These are phyloP conservation scores for Rhagologus leucostigma DNA, from an alignment of 2,113 vertebrate genomes.

Conservation along the genomic window DNA sequence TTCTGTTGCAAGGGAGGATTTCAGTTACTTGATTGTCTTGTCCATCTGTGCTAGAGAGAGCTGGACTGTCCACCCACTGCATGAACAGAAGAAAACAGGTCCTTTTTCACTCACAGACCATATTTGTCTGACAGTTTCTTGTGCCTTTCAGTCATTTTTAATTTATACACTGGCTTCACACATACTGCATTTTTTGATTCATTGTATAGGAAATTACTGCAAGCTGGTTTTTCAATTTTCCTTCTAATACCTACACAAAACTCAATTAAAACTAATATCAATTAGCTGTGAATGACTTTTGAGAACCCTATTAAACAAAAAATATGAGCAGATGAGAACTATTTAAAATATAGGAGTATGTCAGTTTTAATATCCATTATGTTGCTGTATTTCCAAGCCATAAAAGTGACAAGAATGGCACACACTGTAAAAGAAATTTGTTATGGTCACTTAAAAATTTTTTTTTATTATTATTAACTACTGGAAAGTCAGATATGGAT, in stretches of 20 bases:
- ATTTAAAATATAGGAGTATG: background rate
- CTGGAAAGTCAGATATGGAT: background rate
- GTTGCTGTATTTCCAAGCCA: background rate
- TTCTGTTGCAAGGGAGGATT: background rate
- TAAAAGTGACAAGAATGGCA: background rate
- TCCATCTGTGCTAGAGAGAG: background rate
- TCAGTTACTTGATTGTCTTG: background rate
- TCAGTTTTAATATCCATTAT: background rate
- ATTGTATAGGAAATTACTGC: background rate
- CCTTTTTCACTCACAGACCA: background rate
- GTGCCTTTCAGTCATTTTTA: background rate
- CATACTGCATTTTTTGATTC: background rate
- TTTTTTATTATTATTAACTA: constrained; percentile 34
- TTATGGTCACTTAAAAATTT: constrained; percentile 25
- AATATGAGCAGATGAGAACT: background rate
- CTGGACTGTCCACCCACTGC: background rate
- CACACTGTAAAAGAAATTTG: background rate
- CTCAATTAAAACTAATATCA: background rate
- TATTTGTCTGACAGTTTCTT: background rate
- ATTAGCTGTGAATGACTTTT: constrained; percentile 11
- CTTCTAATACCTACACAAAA: background rate
- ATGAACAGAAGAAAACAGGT: background rate
- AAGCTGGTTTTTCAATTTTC: background rate
- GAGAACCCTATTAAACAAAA: constrained; percentile 21
- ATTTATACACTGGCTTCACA: background rate